Base-by-base conservation (phyloP, 2,113 vertebrate species). In the Myanophis thanlyinensis region DNA sequence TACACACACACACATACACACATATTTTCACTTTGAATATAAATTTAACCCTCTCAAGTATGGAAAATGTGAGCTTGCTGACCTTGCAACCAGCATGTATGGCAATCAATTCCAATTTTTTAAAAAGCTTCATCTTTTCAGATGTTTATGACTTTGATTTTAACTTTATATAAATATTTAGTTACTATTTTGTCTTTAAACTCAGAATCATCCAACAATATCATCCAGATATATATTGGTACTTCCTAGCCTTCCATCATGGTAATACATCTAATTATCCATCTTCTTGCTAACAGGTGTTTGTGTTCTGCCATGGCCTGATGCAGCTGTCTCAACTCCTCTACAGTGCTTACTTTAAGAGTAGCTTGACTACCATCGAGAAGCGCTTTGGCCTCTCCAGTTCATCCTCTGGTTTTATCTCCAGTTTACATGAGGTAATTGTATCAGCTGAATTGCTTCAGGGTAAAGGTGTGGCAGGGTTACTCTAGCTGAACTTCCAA, bases 361-460 rank as follows among this genome's bases (percentile, higher is more conserved):
- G 99, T 98, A 98, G 98, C 97, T 98, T 99, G 95, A 98, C 98
- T 94, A 99, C 99, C n/a, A 99, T 99, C 0, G 99, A 99, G 98
- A 98, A 98, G 90, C 98, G 98, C 96, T 99, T 98, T 0, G 99
- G 99, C 23, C 98, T 99, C 94, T 99, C 98, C 97, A 99, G 99
- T 92, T 98, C 98, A 93, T 99, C 99, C 1, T 99, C 99, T 0
- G 99, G 99, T 27, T 98, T 99, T 95, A 98, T 99, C 96, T 99
- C 99, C 96, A 99, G 99, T 93, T 95, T 99, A 89, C 98, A 99
- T 0, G 99, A 99, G 98, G 99, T 99, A 96, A 97, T 56, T 3
- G 84, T n/a, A 48, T 25, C 80, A 80, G 7, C 88, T 44, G 47
- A 0, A 0, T 48, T 73, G 22, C 5, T 18, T 85, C 44, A 40